Evolutionary conservation across 2,888 invertebrate species (phyloP), one percentile per base, ranked within the genome.

Genomic region (Microdon myrmicae): DNA sequence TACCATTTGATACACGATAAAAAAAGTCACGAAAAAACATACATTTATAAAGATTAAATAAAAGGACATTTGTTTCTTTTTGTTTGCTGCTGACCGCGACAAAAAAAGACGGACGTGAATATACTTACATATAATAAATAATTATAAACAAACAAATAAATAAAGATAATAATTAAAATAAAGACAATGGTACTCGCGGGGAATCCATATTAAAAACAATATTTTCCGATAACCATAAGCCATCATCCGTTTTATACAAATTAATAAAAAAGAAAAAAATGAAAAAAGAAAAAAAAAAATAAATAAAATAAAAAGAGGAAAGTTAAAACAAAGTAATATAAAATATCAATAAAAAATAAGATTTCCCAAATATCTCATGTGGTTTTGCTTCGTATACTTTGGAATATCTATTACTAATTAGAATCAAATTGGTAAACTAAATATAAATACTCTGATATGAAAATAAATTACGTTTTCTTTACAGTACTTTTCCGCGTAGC

Each of bases 71-170:
- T 64, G 64, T 64, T 64, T 64, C 56, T 64, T 64, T 64, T 64
- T 58, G 58, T 64, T 64, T 64, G 64, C 64, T 64, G 64, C 64
- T 64, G 64, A 64, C 51, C 64, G 64, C 64, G 64, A 64, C 64
- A 64, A 64, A 64, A 53, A 49, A 61, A 61, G 55, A 47, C 38
- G 39, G 49, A 49, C 49, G 16, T 32, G 28, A 44, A 37, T 22
- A 48, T 17, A 29, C 16, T 17, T 37, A 45, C 16, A 51, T 41
- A 41, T 6, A 5, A 37, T 43, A 37, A 34, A 34, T 48, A 60
- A 64, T 56, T 58, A 64, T 58, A 64, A 64, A 58, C 58, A 58
- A 64, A 56, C 47, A 61, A 56, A 61, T 29, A 45, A 44, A 35
- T 29, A 43, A 38, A 47, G 48, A 55, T 43, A 48, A 55, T 49